Evolutionary conservation across 2,797 vertebrate genomes (phyloP).

Genomic region (Pseudomugil tenellus): DNA sequence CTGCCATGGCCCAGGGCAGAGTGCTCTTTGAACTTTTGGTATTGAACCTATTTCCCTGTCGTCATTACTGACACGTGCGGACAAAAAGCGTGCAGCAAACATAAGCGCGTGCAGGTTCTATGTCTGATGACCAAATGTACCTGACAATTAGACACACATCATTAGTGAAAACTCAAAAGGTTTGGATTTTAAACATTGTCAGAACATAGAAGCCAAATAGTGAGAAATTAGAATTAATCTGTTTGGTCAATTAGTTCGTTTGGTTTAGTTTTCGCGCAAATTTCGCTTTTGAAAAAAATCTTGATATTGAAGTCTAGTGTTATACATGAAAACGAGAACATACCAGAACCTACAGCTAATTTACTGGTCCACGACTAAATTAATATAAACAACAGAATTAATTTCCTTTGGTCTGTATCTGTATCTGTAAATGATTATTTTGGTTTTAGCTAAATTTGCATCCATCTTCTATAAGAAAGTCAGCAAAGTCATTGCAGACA

Average conservation of each 20-base stretch:
- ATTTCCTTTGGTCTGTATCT: too few relatives aligned
- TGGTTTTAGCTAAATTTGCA: too few relatives aligned
- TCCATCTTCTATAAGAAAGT: not conserved
- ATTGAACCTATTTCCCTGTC: constrained; percentile 79
- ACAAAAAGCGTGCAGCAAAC: constrained; percentile 16
- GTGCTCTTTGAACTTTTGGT: constrained; percentile 78
- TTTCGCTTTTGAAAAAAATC: not conserved
- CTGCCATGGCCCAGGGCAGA: constrained; percentile 68
- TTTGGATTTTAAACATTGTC: too few relatives aligned
- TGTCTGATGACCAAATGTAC: too few relatives aligned
- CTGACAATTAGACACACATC: too few relatives aligned
- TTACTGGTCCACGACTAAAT: not conserved
- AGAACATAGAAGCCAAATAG: too few relatives aligned
- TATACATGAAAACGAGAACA: not conserved
- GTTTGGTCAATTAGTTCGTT: too few relatives aligned
- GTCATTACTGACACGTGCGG: constrained; percentile 72
- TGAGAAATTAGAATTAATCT: not conserved
- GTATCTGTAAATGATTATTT: not conserved
- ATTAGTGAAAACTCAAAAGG: not conserved
- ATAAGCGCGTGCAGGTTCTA: too few relatives aligned
- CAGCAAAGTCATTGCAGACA: not conserved
- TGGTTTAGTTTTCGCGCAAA: not conserved
- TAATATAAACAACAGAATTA: not conserved
- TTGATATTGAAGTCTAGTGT: not conserved
- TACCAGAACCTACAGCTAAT: not conserved